These are phyloP conservation scores for Pristionchus exspectatus DNA, from an alignment of 2,888 invertebrate species.

Conservation along the genomic window DNA sequence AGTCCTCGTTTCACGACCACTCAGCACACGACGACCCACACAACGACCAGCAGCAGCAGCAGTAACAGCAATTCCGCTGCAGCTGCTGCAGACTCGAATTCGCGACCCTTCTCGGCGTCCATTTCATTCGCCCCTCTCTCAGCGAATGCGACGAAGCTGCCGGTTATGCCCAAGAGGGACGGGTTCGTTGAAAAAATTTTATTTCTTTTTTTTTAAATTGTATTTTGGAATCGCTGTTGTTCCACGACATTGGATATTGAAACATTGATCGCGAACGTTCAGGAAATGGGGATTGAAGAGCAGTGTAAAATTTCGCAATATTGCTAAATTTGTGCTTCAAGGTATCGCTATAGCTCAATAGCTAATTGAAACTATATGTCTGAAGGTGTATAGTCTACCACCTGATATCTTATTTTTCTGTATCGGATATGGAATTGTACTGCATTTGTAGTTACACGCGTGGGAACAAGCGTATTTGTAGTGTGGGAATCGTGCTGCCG, in stretches of 20 bases:
- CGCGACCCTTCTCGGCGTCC: slow-evolving; percentile 7
- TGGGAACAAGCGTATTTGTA: background rate
- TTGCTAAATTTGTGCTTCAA: too few species aligned
- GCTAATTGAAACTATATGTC: background rate
- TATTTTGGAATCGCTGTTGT: too few species aligned
- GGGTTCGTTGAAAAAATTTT: background rate
- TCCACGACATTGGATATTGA: too few species aligned
- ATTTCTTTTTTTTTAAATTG: background rate
- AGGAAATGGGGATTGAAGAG: too few species aligned
- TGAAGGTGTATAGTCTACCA: background rate
- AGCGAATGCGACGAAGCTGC: background rate
- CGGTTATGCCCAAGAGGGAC: background rate
- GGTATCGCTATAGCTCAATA: too few species aligned
- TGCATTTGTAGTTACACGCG: background rate
- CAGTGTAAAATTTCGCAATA: too few species aligned
- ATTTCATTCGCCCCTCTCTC: slow-evolving; percentile 14
- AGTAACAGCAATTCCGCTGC: background rate
- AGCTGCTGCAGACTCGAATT: background rate
- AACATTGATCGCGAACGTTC: too few species aligned
- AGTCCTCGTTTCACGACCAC: slow-evolving; percentile 24
- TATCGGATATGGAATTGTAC: background rate
- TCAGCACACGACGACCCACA: background rate
- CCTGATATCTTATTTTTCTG: too few species aligned
- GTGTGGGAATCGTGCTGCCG: background rate
- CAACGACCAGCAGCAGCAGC: background rate